phyloP scores from a whole-genome alignment of 23 tunicate species.

The Trididemnum clinides region DNA sequence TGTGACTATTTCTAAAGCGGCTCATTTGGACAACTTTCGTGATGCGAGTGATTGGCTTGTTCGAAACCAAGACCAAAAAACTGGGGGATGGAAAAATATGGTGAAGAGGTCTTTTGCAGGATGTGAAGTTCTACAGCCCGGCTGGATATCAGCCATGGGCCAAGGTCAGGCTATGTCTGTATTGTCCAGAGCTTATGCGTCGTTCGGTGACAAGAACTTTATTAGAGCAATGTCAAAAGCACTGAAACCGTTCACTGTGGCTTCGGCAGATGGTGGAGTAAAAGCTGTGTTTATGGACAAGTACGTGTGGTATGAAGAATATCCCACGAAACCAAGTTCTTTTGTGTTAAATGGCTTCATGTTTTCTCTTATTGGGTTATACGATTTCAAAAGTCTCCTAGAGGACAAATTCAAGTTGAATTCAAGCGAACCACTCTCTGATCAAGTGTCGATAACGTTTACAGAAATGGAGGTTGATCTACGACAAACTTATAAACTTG shows the following conservation, averaged over 20 bases:
- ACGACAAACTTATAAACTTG: constrained; percentile 22
- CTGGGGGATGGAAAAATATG: constrained; percentile 86
- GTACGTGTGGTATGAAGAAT: constrained; percentile 98
- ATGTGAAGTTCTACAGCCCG: constrained; percentile 63
- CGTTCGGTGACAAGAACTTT: constrained; percentile 17
- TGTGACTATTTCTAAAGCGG: constrained; percentile 61
- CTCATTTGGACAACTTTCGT: constrained; percentile 69
- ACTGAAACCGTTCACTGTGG: constrained; percentile 69
- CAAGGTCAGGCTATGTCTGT: constrained; percentile 95
- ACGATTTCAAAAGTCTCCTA: constrained; percentile 76
- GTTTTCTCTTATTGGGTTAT: constrained; percentile 85
- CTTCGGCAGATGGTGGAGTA: constrained; percentile 79
- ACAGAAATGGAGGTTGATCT: neutral
- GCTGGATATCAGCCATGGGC: constrained; percentile 99
- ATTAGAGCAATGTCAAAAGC: constrained; percentile 55
- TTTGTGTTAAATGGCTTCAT: constrained; percentile 97
- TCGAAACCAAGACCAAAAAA: constrained; percentile 51
- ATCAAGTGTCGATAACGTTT: neutral
- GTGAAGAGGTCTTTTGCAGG: constrained; percentile 50
- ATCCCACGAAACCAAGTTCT: constrained; percentile 77
- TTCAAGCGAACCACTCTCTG: neutral
- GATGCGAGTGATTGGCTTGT: constrained; percentile 76
- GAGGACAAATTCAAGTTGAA: constrained; percentile 40
- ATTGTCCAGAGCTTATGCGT: constrained; percentile 65
- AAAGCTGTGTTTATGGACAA: constrained; percentile 77